These are phyloP conservation scores for Procambarus virginalis DNA, from an alignment of 1,140 invertebrate species.

Conservation along the genomic window DNA sequence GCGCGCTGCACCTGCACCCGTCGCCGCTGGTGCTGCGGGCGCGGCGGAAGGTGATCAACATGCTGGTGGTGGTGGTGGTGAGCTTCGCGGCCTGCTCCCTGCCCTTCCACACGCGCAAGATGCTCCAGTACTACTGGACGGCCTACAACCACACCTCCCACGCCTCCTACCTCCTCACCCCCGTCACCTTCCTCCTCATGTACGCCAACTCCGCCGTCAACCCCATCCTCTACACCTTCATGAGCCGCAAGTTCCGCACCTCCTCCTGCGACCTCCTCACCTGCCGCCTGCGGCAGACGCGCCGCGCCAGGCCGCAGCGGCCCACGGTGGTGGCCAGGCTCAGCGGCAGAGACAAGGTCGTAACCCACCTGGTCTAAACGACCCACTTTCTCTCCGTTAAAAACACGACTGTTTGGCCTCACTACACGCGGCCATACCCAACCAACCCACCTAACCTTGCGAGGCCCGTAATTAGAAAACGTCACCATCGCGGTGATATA, in stretches of 20 bases:
- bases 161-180: constrained; percentile 84
- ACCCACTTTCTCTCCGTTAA: background rate
- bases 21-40: constrained; percentile 72
- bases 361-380: constrained; percentile 38
- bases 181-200: constrained; percentile 87
- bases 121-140: constrained; percentile 72
- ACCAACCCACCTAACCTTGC: no score
- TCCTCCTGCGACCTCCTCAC: constrained; percentile 59
- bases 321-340: constrained; percentile 49
- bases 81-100: constrained; percentile 75
- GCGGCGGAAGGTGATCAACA: constrained; percentile 74
- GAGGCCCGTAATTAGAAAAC: background rate
- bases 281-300: constrained; percentile 60
- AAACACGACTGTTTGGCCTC: background rate
- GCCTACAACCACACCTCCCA: constrained; percentile 80
- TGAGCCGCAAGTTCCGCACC: constrained; percentile 79
- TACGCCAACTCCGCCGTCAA: constrained; percentile 91
- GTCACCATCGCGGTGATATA: background rate
- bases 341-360: constrained; percentile 39
- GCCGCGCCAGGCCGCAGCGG: constrained; percentile 4
- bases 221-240: constrained; percentile 87
- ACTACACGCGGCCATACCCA: background rate
- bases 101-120: constrained; percentile 75
- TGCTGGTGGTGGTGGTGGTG: constrained; percentile 74
- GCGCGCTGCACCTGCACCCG: constrained; percentile 54